phyloP scores from a whole-genome alignment of 2,797 vertebrate genomes.

The Sebastolobus alascanus region DNA sequence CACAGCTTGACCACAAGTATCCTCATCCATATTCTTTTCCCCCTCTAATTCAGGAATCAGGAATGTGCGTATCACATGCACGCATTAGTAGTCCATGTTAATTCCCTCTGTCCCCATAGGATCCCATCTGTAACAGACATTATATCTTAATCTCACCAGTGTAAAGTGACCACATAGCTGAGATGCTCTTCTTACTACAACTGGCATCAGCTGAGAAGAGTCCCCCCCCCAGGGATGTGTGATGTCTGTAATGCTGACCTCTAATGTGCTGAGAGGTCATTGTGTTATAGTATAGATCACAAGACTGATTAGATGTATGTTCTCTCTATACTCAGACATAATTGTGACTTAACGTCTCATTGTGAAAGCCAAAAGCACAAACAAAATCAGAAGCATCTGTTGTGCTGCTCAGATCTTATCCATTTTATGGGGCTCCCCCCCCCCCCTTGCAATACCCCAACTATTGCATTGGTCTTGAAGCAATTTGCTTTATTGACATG shows the following conservation, averaged over 20 bases:
- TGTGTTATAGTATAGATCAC: neutral
- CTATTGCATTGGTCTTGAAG: slow-evolving; percentile 7
- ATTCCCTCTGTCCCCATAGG: slow-evolving; percentile 43
- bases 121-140: slow-evolving; percentile 42
- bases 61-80: slow-evolving; percentile 1
- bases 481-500: slow-evolving; percentile 24
- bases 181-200: slow-evolving; percentile 16
- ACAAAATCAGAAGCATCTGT: slow-evolving; percentile 20
- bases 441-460: neutral
- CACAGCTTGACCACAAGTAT: slow-evolving; percentile 53
- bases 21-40: slow-evolving; percentile 48
- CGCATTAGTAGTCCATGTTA: slow-evolving; percentile 49
- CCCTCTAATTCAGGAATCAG: slow-evolving; percentile 61
- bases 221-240: slow-evolving; percentile 11
- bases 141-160: slow-evolving; percentile 60
- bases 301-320: slow-evolving; percentile 5
- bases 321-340: slow-evolving; percentile 18
- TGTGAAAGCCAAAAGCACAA: slow-evolving; percentile 24
- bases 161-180: slow-evolving; percentile 39
- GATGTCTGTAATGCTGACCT: slow-evolving; percentile 9
- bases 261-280: neutral
- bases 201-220: slow-evolving; percentile 4
- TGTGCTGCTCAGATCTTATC: slow-evolving; percentile 7
- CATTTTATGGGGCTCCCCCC: neutral
- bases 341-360: slow-evolving; percentile 12